phyloP scores from a whole-genome alignment of 2,797 vertebrate genomes.

The Hoplostethus atlanticus region DNA sequence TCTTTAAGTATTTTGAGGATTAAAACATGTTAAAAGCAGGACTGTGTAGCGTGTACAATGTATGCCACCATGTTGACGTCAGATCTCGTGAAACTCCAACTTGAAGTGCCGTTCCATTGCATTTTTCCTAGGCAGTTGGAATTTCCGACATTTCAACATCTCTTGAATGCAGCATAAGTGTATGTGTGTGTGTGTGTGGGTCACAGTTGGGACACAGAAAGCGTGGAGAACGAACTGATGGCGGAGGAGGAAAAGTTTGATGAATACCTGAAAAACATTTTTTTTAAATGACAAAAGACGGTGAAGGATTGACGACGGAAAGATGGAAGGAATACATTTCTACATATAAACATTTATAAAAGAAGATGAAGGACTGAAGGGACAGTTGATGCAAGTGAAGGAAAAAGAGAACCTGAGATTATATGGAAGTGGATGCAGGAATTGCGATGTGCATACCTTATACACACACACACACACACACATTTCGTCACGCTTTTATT shows the following conservation, averaged over 20 bases:
- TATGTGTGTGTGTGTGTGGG: not conserved
- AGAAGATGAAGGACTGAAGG: no score
- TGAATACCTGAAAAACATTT: not conserved
- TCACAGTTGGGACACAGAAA: not conserved
- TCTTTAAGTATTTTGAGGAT: no score
- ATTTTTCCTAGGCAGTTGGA: not conserved
- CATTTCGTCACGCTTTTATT: no score
- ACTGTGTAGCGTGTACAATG: no score
- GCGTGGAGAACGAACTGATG: not conserved
- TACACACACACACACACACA: not conserved
- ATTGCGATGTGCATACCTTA: constrained; percentile 39
- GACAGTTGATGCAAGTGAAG: not conserved
- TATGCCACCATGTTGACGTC: no score
- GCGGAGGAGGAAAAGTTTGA: not conserved
- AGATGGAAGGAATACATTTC: not conserved
- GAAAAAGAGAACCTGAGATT: constrained; percentile 5
- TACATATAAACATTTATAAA: no score
- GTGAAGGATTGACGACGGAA: not conserved
- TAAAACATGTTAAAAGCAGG: no score
- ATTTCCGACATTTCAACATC: constrained; percentile 11
- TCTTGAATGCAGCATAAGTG: constrained; percentile 4
- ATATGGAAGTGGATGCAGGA: constrained; percentile 26
- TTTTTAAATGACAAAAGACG: not conserved
- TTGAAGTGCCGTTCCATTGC: no score
- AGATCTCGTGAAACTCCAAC: no score